phyloP scores from a whole-genome alignment of 2,888 invertebrate species.

The Tachina grossa region DNA sequence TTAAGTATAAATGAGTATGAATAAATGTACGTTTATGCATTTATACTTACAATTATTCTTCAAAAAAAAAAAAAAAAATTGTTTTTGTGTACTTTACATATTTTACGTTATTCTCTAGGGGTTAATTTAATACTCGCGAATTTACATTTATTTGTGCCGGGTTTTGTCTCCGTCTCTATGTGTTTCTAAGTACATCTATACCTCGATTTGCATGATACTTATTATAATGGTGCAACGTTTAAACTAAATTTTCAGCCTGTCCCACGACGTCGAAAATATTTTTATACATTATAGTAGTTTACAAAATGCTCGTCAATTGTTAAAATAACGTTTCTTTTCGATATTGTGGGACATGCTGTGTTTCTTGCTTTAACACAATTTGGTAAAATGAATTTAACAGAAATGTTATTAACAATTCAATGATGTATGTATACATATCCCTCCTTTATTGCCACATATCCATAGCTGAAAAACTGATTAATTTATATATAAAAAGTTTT shows the following conservation, averaged over 20 bases:
- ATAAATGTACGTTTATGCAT: background rate
- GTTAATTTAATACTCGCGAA: conserved; percentile 73
- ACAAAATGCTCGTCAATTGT: background rate
- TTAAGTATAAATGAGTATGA: background rate
- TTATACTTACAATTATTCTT: conserved; percentile 34
- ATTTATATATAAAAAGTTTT: too few relatives aligned
- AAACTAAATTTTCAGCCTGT: too few relatives aligned
- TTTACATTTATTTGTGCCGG: conserved; percentile 70
- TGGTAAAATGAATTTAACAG: too few relatives aligned
- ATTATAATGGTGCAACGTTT: background rate
- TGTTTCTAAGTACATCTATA: conserved; percentile 3
- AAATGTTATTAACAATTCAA: too few relatives aligned
- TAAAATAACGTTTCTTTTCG: too few relatives aligned
- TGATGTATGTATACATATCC: too few relatives aligned
- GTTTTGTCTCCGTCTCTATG: background rate
- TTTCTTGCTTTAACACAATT: too few relatives aligned
- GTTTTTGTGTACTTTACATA: conserved; percentile 47
- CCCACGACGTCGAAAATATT: too few relatives aligned
- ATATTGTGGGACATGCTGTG: too few relatives aligned
- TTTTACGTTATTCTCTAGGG: conserved; percentile 69
- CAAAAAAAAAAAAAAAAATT: conserved; percentile 2
- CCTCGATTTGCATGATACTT: background rate
- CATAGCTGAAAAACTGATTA: too few relatives aligned
- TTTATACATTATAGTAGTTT: too few relatives aligned
- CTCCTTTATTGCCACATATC: too few relatives aligned